Conservation (phyloP, 2,888 invertebrate genomes). For the Rhopalosiphum nymphaeae region DNA sequence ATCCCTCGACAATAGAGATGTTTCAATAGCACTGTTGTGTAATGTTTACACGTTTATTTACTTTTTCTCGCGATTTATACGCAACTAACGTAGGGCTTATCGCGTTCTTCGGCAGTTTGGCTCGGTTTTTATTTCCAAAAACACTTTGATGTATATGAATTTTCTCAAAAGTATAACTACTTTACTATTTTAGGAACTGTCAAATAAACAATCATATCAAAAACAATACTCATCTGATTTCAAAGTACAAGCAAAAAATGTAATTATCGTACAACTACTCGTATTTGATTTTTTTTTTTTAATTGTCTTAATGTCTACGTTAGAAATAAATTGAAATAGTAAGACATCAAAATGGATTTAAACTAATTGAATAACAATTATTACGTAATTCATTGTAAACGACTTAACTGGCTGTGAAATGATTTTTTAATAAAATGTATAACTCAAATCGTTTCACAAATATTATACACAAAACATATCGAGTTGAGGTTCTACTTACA, state of each 20-base stretch:
- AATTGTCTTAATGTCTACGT: neutral
- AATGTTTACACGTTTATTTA: neutral
- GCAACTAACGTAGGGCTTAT: neutral
- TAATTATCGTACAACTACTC: neutral
- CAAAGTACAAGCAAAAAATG: neutral
- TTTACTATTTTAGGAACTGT: neutral
- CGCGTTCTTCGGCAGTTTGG: neutral
- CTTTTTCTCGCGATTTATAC: neutral
- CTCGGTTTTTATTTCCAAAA: neutral
- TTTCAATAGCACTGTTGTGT: neutral
- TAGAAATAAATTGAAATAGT: neutral
- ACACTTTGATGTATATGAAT: neutral
- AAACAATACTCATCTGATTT: neutral
- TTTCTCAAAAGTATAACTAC: neutral
- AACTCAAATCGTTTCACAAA: neutral
- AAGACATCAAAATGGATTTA: neutral
- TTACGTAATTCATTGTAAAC: neutral
- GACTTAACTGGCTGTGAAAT: neutral
- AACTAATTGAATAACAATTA: neutral
- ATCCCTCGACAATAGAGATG: neutral
- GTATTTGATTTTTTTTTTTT: neutral
- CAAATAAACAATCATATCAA: neutral
- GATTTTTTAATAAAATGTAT: neutral
- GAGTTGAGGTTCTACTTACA: neutral
- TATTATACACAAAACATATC: neutral